Evolutionary conservation across 2,113 vertebrate genomes (phyloP).

Genomic region (Pollimyrus isidori): DNA sequence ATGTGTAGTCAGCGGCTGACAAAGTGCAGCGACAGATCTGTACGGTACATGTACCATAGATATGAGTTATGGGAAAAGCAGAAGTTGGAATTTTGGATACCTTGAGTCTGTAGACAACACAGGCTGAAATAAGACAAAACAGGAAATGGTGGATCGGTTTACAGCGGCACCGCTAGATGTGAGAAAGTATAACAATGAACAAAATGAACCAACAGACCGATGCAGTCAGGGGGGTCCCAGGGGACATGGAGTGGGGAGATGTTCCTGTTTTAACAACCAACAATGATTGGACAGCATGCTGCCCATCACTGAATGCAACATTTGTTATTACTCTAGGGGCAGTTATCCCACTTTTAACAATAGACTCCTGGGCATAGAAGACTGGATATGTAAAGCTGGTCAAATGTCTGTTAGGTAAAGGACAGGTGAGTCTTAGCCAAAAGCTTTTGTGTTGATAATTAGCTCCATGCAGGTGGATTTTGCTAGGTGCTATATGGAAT

Average conservation of each 20-base stretch:
- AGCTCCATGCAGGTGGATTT: background rate
- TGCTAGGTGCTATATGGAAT: background rate
- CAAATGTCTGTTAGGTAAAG: background rate
- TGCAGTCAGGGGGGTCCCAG: background rate
- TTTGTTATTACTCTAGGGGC: background rate
- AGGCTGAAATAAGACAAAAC: background rate
- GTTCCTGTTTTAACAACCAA: background rate
- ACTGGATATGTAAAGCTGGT: background rate
- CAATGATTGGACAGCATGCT: background rate
- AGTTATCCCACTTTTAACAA: background rate
- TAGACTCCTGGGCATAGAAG: background rate
- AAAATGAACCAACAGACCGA: background rate
- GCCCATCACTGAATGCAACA: background rate
- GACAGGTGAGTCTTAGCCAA: background rate
- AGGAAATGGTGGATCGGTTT: background rate
- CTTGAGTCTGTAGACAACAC: background rate
- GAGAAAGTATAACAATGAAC: background rate
- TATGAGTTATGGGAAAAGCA: background rate
- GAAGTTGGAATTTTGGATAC: background rate
- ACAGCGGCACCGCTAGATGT: background rate
- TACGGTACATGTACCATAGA: background rate
- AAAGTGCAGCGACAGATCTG: background rate
- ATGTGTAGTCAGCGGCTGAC: background rate
- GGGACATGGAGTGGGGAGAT: background rate
- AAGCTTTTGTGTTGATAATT: background rate